Base-by-base conservation (phyloP, 2,797 vertebrate genomes). In the Urocyon cinereoargenteus region DNA sequence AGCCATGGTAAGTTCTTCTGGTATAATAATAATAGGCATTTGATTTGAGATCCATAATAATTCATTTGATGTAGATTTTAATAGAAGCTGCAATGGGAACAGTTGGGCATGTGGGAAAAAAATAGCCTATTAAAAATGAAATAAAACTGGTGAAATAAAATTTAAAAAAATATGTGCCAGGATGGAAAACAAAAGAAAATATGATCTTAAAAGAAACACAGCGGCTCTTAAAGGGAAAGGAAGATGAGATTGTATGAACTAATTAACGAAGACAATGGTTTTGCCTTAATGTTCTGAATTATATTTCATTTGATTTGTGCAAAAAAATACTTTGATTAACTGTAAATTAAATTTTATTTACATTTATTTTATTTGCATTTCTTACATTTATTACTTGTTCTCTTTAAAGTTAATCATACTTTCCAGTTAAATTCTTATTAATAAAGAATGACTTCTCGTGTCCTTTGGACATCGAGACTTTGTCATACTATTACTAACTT, bases 371-470 rank as follows among this genome's bases (percentile, higher is more conserved):
- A 72, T 78, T 77, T 84, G 5, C 2, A 72, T 66, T 87, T 73
- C 5, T 94, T 36, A 66, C 15, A 59, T 12, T 66, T 79, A 34
- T 57, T 72, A 81, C n/a, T 57, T 88, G 34, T 94, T 62, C 34
- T 94, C 79, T 64, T 81, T 86, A 12, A 31, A 21, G 82, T 16
- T 73, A 77, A 62, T 49, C 28, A n/a, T 72, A 36, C 18, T 70
- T 82, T 82, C 53, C 86, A 40, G 15, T 79, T 79, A 86, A 91
- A 77, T 85, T 86, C 66, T 94, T 91, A 64, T 75, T n/a, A 31
- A 61, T n/a, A 91, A 28, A 84, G n/a, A 73, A 53, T 84, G 55
- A 75, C 31, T 84, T 89, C 66, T 55, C 85, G 66, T 40, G 77
- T 78, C 24, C 19, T 19, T 53, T 40, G 2, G 11, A 66, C 18